Percentiles rank a stretch among this genome's conserved stretches.
These are phyloP conservation scores for Zygogramma bicolorata DNA, from an alignment of 2,888 invertebrate genomes.

Conservation along the genomic window DNA sequence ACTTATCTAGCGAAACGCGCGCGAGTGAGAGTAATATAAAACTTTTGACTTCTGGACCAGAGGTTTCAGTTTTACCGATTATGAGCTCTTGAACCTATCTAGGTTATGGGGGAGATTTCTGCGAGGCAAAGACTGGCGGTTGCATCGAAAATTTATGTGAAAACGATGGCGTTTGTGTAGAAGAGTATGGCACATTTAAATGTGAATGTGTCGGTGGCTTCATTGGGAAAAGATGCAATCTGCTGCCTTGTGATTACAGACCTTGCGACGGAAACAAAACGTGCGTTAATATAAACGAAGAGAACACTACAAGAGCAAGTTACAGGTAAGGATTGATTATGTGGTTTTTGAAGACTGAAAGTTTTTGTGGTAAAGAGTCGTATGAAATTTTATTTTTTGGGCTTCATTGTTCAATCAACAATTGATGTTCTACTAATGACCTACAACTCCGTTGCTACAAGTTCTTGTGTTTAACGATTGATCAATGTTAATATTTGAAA, in stretches of 20 bases:
- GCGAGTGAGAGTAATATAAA: too few relatives aligned
- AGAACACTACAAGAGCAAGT: slow-evolving; percentile 65
- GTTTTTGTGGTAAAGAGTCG: too few relatives aligned
- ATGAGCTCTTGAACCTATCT: neutral
- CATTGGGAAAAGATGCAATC: slow-evolving; percentile 70
- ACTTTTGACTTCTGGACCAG: too few relatives aligned
- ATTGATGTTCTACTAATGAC: too few relatives aligned
- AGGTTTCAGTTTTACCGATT: neutral
- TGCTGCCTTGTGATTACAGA: slow-evolving; percentile 71
- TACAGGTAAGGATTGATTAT: slow-evolving; percentile 66
- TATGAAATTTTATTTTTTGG: too few relatives aligned
- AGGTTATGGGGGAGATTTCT: slow-evolving; percentile 62
- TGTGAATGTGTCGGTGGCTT: slow-evolving; percentile 69
- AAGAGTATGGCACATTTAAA: slow-evolving; percentile 64
- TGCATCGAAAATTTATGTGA: slow-evolving; percentile 61
- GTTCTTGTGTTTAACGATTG: too few relatives aligned
- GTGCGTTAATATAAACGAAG: slow-evolving; percentile 66
- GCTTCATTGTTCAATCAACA: too few relatives aligned
- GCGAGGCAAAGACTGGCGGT: slow-evolving; percentile 54
- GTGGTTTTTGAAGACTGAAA: too few relatives aligned
- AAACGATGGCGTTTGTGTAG: slow-evolving; percentile 65
- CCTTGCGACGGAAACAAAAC: slow-evolving; percentile 68
- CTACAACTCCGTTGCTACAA: too few relatives aligned
- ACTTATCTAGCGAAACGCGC: too few relatives aligned
- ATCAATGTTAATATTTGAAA: too few relatives aligned